phyloP scores from a whole-genome alignment of 1,140 invertebrate species.

The Zaprionus kolodkinae region DNA sequence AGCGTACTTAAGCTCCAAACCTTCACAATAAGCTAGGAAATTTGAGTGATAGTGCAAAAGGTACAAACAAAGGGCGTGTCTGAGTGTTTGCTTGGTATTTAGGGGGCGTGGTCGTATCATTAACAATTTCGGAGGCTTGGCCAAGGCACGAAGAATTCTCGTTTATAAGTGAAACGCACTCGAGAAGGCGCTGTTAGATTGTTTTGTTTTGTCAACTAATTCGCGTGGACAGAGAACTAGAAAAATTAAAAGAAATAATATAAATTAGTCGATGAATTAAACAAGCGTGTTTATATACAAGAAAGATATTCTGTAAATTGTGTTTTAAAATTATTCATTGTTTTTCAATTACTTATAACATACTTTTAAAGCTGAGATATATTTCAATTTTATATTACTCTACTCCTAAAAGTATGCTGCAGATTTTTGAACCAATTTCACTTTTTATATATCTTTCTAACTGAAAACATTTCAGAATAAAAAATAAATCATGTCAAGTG shows the following conservation, averaged over 20 bases:
- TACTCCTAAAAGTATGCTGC: too few species aligned
- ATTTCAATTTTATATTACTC: not conserved
- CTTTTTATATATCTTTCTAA: too few species aligned
- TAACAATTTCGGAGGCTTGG: constrained; percentile 1
- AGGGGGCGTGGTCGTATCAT: constrained; percentile 8
- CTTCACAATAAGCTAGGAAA: not conserved
- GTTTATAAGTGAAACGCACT: constrained; percentile 14
- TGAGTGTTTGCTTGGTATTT: not conserved
- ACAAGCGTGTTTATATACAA: not conserved
- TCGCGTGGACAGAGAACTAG: not conserved
- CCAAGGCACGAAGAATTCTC: not conserved
- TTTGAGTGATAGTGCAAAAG: not conserved
- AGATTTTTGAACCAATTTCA: too few species aligned
- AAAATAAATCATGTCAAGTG: not conserved
- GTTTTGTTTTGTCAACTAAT: not conserved
- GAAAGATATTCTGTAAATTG: not conserved
- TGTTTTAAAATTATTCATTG: not conserved
- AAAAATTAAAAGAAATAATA: not conserved
- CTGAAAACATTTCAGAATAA: not conserved
- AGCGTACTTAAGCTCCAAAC: not conserved
- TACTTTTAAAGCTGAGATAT: not conserved
- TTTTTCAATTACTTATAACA: not conserved
- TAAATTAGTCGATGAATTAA: not conserved
- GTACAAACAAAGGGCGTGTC: constrained; percentile 33
- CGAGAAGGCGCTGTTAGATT: not conserved